Percentiles rank a stretch among this genome's conserved stretches.
Evolutionary conservation across 2,888 invertebrate genomes (phyloP).

Genomic region (Xestia sexstrigata): DNA sequence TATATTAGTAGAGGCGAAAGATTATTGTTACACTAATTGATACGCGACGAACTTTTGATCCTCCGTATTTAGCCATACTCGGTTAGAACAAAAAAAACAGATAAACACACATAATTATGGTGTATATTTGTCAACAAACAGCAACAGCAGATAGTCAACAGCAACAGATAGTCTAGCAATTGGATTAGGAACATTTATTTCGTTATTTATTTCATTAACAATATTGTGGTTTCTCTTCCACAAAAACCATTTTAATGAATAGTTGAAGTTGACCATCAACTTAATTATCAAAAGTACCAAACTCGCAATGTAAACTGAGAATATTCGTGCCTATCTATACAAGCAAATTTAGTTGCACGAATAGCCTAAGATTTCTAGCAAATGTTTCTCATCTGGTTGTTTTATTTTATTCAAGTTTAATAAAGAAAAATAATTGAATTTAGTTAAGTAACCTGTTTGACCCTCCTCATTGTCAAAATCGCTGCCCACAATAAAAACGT

Average conservation of each 20-base stretch:
- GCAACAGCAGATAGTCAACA: too few relatives aligned
- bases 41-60: conserved; percentile 10
- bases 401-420: too few relatives aligned
- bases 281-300: neutral
- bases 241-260: neutral
- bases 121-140: too few relatives aligned
- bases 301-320: neutral
- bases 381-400: too few relatives aligned
- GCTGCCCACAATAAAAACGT: conserved; percentile 22
- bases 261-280: neutral
- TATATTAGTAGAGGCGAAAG: conserved; percentile 25
- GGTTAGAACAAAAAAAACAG: neutral
- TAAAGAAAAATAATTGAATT: too few relatives aligned
- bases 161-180: neutral
- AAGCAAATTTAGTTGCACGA: neutral
- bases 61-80: neutral
- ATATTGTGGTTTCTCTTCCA: neutral
- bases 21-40: conserved; percentile 33
- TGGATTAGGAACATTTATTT: neutral
- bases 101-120: too few relatives aligned
- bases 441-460: neutral
- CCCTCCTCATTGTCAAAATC: conserved; percentile 6
- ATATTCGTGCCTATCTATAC: neutral
- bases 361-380: neutral
- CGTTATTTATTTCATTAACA: neutral